Evolutionary conservation across 2,888 invertebrate species (phyloP).

Genomic region (Lithophane leautieri): DNA sequence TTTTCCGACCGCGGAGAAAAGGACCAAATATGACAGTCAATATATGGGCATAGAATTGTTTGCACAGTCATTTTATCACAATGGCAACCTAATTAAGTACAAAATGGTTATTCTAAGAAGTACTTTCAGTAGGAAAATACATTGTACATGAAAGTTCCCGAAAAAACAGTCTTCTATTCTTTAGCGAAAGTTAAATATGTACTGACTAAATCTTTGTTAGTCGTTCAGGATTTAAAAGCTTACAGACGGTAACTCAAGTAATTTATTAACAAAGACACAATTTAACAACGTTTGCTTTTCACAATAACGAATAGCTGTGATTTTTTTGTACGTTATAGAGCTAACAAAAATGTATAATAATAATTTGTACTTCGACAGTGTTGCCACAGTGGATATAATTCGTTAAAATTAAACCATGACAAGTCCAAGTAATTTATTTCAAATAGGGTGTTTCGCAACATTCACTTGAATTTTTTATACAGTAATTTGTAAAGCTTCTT

Average conservation of each 20-base stretch:
- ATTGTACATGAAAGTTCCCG: conserved; percentile 11
- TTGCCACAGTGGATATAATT: too few species aligned
- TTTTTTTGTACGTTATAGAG: neutral
- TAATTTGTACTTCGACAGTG: too few species aligned
- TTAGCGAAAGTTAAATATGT: neutral
- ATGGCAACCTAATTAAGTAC: conserved; percentile 27
- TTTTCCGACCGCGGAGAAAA: conserved; percentile 37
- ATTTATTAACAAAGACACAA: conserved; percentile 24
- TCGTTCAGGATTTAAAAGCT: conserved; percentile 9
- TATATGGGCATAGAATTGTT: conserved; percentile 6
- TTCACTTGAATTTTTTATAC: too few species aligned
- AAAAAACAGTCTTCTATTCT: neutral
- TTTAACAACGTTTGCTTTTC: neutral
- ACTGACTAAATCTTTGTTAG: neutral
- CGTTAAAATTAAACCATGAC: too few species aligned
- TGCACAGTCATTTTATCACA: conserved; percentile 11
- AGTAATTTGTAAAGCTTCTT: too few species aligned
- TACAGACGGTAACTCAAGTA: conserved; percentile 5
- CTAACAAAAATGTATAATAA: neutral
- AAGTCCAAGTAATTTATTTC: too few species aligned
- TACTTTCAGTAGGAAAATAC: conserved; percentile 2
- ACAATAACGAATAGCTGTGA: neutral
- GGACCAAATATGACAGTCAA: conserved; percentile 36
- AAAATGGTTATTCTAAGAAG: neutral
- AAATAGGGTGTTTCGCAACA: too few species aligned